Conservation (phyloP, 2,113 vertebrate species). For the Indicator maculatus region DNA sequence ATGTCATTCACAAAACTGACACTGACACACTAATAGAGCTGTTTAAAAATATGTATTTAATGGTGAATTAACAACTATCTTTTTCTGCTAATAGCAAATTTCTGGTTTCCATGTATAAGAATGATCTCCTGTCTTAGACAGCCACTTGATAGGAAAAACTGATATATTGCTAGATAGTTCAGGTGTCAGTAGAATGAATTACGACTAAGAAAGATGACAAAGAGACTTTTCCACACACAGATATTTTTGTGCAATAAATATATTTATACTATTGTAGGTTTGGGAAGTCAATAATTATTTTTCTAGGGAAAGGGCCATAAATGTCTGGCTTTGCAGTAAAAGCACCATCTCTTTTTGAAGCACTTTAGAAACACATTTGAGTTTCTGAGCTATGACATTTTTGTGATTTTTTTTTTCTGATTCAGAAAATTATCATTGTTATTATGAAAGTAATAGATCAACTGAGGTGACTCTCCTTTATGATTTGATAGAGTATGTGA, state of each 20-base stretch:
- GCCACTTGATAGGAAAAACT: neutral
- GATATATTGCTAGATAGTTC: neutral
- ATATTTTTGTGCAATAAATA: neutral
- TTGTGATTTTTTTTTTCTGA: neutral
- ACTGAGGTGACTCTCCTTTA: neutral
- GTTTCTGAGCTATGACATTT: neutral
- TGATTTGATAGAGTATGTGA: neutral
- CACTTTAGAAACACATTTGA: neutral
- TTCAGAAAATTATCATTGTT: neutral
- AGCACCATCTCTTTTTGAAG: neutral
- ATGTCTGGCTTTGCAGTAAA: neutral
- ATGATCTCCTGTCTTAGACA: neutral
- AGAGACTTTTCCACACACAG: neutral
- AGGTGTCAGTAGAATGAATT: neutral
- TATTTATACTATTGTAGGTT: neutral
- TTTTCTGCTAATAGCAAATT: neutral
- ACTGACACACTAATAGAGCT: neutral
- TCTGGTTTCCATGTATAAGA: neutral
- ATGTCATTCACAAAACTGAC: neutral
- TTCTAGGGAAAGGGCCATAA: neutral
- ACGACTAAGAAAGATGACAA: neutral
- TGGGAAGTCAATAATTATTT: neutral
- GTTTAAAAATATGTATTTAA: neutral
- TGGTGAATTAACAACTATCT: neutral
- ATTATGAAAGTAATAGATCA: neutral